phyloP scores from a whole-genome alignment of 2,888 invertebrate species.

The Sylvicola fuscatus region DNA sequence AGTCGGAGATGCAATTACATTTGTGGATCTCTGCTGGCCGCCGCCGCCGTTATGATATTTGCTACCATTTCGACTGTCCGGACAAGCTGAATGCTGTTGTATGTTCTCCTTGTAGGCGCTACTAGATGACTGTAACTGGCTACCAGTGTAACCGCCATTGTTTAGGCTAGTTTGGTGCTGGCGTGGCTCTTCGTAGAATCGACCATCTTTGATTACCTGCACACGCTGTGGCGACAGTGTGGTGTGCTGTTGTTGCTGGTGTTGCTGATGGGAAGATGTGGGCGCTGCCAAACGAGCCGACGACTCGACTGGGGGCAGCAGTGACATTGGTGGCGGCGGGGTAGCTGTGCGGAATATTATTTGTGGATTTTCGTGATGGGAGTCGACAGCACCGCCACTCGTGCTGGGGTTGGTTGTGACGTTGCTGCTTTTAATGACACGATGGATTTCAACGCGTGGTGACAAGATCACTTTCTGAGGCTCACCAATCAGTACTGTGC shows the following conservation, averaged over 20 bases:
- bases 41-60: too few species aligned
- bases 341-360: too few species aligned
- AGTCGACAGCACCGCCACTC: too few species aligned
- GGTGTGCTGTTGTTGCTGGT: conserved; percentile 8
- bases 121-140: too few species aligned
- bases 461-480: conserved; percentile 1
- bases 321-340: too few species aligned
- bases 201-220: conserved; percentile 25
- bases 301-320: too few species aligned
- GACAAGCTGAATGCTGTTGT: too few species aligned
- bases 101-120: too few species aligned
- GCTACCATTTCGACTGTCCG: too few species aligned
- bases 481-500: conserved; percentile 1
- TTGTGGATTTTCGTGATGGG: too few species aligned
- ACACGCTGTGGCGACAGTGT: conserved; percentile 16
- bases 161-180: background rate
- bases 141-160: background rate
- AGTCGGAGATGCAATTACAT: too few species aligned
- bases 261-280: conserved; percentile 3
- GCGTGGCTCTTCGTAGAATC: conserved; percentile 18
- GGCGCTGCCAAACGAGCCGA: background rate
- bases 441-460: conserved; percentile 3
- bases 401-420: background rate
- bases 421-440: conserved; percentile 1
- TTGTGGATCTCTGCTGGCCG: too few species aligned